Percentiles rank a stretch among this genome's conserved stretches.
phyloP scores from a whole-genome alignment of 2,888 invertebrate species.

The Oeneis ivallda region DNA sequence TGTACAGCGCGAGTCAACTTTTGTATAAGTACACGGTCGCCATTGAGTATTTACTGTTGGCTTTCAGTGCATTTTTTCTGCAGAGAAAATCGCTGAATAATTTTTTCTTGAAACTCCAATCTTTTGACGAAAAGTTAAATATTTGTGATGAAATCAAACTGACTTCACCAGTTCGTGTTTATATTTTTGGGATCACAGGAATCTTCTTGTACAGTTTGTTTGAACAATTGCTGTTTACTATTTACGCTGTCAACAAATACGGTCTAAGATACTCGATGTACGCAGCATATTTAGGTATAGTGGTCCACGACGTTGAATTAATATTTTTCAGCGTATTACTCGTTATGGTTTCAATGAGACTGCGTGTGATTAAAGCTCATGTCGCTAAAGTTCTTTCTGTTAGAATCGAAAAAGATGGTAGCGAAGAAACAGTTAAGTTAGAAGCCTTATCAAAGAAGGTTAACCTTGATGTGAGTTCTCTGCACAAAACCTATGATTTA shows the following conservation, averaged over 20 bases:
- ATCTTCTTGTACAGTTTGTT: slow-evolving; percentile 42
- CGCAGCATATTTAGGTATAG: slow-evolving; percentile 43
- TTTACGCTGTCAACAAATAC: background rate
- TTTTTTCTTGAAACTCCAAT: slow-evolving; percentile 50
- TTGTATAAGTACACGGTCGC: background rate
- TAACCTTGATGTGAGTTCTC: slow-evolving; percentile 51
- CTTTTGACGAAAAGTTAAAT: slow-evolving; percentile 55
- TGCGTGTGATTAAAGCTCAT: slow-evolving; percentile 57
- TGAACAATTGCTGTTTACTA: slow-evolving; percentile 42
- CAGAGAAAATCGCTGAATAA: slow-evolving; percentile 46
- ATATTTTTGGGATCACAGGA: slow-evolving; percentile 42
- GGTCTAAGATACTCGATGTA: background rate
- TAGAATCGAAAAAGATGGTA: slow-evolving; percentile 9
- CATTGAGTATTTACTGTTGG: slow-evolving; percentile 50
- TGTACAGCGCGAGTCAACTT: background rate
- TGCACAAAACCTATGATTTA: slow-evolving; percentile 60
- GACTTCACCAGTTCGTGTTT: slow-evolving; percentile 41
- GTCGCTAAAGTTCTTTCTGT: slow-evolving; percentile 48
- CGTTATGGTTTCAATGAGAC: slow-evolving; percentile 49
- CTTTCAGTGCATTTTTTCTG: slow-evolving; percentile 45
- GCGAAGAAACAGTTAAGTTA: slow-evolving; percentile 39
- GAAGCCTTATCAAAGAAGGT: slow-evolving; percentile 54
- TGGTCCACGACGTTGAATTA: slow-evolving; percentile 58
- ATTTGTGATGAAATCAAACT: slow-evolving; percentile 48
- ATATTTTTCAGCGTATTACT: slow-evolving; percentile 53